Evolutionary conservation across 2,113 vertebrate species (phyloP).

Genomic region (Paracanthobrama guichenoti): DNA sequence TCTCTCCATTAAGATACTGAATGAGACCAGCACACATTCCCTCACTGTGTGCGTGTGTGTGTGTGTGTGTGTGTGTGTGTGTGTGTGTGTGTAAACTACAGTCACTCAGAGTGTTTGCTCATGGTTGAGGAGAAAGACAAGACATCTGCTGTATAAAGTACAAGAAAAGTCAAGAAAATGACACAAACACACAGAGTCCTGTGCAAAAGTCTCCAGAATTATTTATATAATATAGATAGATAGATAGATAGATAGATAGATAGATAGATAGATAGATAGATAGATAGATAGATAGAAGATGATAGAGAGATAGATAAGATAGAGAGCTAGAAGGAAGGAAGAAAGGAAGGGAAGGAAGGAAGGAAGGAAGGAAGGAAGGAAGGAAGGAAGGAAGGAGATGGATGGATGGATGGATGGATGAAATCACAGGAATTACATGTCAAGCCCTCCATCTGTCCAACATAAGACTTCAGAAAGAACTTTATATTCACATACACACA

Average conservation of each 20-base stretch:
- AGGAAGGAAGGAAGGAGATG: no score
- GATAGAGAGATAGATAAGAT: background rate
- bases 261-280: background rate
- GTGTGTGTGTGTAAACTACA: constrained; percentile 2
- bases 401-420: no score
- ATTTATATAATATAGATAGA: background rate
- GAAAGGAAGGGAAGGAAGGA: no score
- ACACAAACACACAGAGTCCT: background rate
- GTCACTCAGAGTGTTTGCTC: constrained; percentile 34
- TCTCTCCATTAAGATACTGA: background rate
- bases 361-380: no score
- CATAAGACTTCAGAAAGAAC: background rate
- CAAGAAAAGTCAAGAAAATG: constrained; percentile 49
- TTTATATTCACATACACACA: background rate
- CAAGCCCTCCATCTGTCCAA: background rate
- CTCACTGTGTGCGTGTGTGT: constrained; percentile 17
- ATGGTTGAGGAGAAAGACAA: constrained; percentile 4
- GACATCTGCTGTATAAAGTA: background rate
- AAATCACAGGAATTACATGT: background rate
- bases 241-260: background rate
- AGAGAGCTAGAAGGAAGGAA: no score
- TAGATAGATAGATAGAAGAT: no score
- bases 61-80: constrained; percentile 44
- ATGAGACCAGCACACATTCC: background rate
- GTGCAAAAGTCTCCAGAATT: background rate